Percentiles rank a stretch among this genome's conserved stretches.
Evolutionary conservation across 2,888 invertebrate genomes (phyloP).

Genomic region (Yponomeuta plumbellus): DNA sequence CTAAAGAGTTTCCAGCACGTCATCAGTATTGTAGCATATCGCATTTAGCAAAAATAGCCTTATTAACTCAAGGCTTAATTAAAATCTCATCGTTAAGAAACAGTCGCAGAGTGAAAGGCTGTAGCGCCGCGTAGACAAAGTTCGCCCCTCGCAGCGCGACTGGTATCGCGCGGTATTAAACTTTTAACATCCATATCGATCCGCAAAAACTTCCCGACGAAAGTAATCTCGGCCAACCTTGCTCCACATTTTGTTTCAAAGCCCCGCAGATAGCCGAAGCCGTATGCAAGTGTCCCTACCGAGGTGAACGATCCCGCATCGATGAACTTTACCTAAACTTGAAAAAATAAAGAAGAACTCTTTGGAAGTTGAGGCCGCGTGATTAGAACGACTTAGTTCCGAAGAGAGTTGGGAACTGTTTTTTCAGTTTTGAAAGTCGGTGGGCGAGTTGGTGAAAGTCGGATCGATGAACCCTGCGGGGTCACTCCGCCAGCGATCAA

Average conservation of each 20-base stretch:
- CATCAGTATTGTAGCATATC: background rate
- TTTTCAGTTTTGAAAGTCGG: constrained; percentile 76
- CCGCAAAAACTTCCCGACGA: constrained; percentile 67
- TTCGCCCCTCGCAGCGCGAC: constrained; percentile 7
- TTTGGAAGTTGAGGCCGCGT: constrained; percentile 65
- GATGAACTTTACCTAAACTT: constrained; percentile 73
- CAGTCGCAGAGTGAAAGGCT: background rate
- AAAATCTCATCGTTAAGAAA: background rate
- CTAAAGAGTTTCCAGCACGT: background rate
- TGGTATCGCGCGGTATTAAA: constrained; percentile 56
- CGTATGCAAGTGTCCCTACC: constrained; percentile 74
- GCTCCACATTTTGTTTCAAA: constrained; percentile 72
- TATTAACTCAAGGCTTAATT: background rate
- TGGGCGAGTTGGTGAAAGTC: constrained; percentile 76
- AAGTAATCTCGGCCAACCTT: constrained; percentile 73
- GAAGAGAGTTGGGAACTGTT: constrained; percentile 71
- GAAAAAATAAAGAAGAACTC: constrained; percentile 54
- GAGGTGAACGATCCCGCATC: constrained; percentile 74
- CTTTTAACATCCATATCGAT: constrained; percentile 70
- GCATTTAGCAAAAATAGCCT: background rate
- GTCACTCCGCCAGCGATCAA: constrained; percentile 63
- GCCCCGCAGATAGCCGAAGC: constrained; percentile 51
- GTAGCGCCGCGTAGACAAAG: constrained; percentile 11
- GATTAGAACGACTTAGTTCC: constrained; percentile 76
- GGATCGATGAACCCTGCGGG: constrained; percentile 68